These are phyloP conservation scores for Scaptomyza polygonia DNA, from an alignment of 2,888 invertebrate species.

Conservation along the genomic window DNA sequence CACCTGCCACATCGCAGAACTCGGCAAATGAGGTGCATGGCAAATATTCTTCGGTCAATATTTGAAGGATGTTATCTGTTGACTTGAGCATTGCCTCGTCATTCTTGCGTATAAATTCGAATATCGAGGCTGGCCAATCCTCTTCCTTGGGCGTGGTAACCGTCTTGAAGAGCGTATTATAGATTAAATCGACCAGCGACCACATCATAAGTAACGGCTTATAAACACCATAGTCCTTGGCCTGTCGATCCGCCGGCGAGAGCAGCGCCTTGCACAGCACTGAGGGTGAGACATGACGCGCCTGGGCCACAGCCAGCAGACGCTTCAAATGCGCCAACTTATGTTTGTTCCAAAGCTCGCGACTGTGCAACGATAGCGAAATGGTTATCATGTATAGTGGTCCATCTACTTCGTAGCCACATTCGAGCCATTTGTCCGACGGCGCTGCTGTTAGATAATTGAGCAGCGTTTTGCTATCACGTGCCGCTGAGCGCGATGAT, in stretches of 20 bases:
- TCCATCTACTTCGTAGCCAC: constrained; percentile 95
- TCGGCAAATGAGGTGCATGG: constrained; percentile 95
- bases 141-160: constrained; percentile 90
- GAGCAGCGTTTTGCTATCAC: constrained; percentile 92
- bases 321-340: constrained; percentile 90
- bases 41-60: constrained; percentile 94
- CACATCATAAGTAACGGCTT: constrained; percentile 94
- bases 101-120: constrained; percentile 96
- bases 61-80: constrained; percentile 92
- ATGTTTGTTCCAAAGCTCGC: constrained; percentile 90
- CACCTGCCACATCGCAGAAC: constrained; percentile 95
- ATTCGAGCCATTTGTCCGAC: constrained; percentile 90
- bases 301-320: constrained; percentile 91
- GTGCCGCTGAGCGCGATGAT: constrained; percentile 90
- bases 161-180: constrained; percentile 94
- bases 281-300: constrained; percentile 88
- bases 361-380: constrained; percentile 91
- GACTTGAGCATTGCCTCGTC: constrained; percentile 95
- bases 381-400: constrained; percentile 95
- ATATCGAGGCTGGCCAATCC: constrained; percentile 95
- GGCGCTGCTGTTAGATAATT: constrained; percentile 88
- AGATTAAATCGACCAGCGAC: constrained; percentile 93
- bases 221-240: constrained; percentile 91
- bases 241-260: constrained; percentile 85
- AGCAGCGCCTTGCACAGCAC: constrained; percentile 84